These are phyloP conservation scores for Chironomus tepperi DNA, from an alignment of 1,140 invertebrate species.

Conservation along the genomic window DNA sequence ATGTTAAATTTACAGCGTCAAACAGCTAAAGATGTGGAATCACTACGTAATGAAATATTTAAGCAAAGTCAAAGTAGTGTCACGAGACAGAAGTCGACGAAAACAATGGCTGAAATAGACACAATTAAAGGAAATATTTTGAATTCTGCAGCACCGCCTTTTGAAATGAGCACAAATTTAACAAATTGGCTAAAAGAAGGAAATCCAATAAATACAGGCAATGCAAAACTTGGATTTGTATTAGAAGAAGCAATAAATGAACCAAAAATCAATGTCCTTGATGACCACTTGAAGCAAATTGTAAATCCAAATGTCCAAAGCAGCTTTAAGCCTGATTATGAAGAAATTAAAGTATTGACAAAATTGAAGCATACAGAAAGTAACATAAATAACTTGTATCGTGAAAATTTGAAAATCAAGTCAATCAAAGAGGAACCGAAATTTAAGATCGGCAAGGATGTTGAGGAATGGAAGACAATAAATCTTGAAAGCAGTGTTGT, in stretches of 20 bases:
- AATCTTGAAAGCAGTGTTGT: conserved; percentile 30
- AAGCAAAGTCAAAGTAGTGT: not conserved
- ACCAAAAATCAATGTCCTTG: not conserved
- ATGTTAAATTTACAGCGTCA: too few species aligned
- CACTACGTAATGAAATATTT: not conserved
- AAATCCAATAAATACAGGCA: not conserved
- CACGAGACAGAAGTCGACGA: not conserved
- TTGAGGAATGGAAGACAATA: conserved; percentile 32
- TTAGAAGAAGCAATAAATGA: not conserved
- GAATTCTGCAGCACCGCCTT: not conserved
- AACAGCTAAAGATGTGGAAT: not conserved
- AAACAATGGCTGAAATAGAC: not conserved
- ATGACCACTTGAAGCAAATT: not conserved
- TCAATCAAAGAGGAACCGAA: conserved; percentile 32
- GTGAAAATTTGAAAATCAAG: conserved; percentile 33
- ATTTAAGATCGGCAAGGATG: conserved; percentile 30
- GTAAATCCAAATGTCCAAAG: not conserved
- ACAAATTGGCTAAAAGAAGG: not conserved
- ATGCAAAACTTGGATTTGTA: not conserved
- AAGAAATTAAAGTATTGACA: not conserved
- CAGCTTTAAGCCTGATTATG: not conserved
- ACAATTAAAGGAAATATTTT: not conserved
- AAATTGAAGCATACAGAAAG: not conserved
- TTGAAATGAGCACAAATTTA: not conserved
- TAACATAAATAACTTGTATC: conserved; percentile 1